phyloP scores from a whole-genome alignment of 1,140 invertebrate species.

The Harpegnathos saltator region DNA sequence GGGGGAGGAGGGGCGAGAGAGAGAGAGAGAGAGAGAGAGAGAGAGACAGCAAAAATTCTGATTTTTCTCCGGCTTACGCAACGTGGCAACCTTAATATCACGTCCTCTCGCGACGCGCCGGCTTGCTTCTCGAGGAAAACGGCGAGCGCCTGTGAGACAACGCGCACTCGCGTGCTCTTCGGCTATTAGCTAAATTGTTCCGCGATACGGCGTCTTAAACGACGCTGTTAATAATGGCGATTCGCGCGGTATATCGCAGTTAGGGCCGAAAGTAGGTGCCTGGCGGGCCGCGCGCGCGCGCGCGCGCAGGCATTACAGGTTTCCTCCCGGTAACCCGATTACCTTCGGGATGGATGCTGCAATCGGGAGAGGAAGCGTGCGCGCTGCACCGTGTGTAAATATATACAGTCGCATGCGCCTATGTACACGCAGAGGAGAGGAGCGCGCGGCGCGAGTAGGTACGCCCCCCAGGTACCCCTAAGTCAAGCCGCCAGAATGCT shows the following conservation, averaged over 20 bases:
- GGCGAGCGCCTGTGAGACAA: not conserved
- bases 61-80: too few relatives aligned
- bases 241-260: slow-evolving; percentile 40
- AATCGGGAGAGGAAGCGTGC: slow-evolving; percentile 74
- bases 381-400: slow-evolving; percentile 60
- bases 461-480: slow-evolving; percentile 72
- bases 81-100: too few relatives aligned
- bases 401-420: slow-evolving; percentile 15
- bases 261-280: slow-evolving; percentile 33
- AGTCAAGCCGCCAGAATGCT: slow-evolving; percentile 70
- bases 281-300: slow-evolving; percentile 26
- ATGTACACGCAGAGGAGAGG: not conserved
- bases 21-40: too few relatives aligned
- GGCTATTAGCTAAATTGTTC: slow-evolving; percentile 43
- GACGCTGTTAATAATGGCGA: slow-evolving; percentile 30
- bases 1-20: too few relatives aligned
- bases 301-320: slow-evolving; percentile 49
- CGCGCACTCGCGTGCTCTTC: not conserved
- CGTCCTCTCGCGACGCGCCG: too few relatives aligned
- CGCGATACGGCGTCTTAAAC: slow-evolving; percentile 19
- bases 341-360: slow-evolving; percentile 75
- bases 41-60: too few relatives aligned
- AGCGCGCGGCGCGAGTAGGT: not conserved
- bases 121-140: too few relatives aligned
- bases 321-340: slow-evolving; percentile 77